Evolutionary conservation across 1,140 invertebrate genomes (phyloP), one percentile per base, ranked within the genome.

Genomic region (Drosophila insularis): DNA sequence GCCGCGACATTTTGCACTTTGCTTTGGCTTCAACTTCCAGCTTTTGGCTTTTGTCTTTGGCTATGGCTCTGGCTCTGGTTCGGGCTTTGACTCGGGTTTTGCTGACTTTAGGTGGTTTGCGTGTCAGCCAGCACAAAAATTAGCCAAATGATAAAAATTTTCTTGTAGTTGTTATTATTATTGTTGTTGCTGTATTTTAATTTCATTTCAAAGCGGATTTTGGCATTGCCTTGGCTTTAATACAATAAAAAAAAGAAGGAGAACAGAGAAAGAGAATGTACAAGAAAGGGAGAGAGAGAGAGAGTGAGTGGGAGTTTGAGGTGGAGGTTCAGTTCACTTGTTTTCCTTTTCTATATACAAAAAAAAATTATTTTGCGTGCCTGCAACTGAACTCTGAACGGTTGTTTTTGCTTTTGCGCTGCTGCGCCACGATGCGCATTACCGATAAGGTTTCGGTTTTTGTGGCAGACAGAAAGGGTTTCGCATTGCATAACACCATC

Each of bases 1-100:
- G 67, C 75, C 80, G 84, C 84, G 82, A 87, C 82, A 87, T 89
- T 87, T 87, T 89, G 80, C 82, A 89, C 82, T 87, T 82, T 80
- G 61, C 74, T 61, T 64, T 72, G 60, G 63, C 74, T 74, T 80
- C 64, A 46, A 39, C 63, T 65, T 64, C 21, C 32, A 37, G 39
- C 43, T 71, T 64, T 70, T 46, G 61, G 60, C 60, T 64, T 56
- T 70, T 53, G 61, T 63, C 40, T 64, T 71, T 67, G 53, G n/a
- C 17, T 65, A 63, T 70, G 62, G 71, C 74, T 73, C 14, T 46
- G 43, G 14, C 43, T 46, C 17, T 46, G 43, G 14, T 7, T 46
- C 8, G 7, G 43, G 14, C 43, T 46, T 8, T 46, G 14, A 14
- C 14, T 46, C 11, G 14, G 6, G 14, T 46, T 50, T 50, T 19